These are phyloP conservation scores for Emydocephalus ijimae DNA, from an alignment of 2,113 vertebrate genomes.

Conservation along the genomic window DNA sequence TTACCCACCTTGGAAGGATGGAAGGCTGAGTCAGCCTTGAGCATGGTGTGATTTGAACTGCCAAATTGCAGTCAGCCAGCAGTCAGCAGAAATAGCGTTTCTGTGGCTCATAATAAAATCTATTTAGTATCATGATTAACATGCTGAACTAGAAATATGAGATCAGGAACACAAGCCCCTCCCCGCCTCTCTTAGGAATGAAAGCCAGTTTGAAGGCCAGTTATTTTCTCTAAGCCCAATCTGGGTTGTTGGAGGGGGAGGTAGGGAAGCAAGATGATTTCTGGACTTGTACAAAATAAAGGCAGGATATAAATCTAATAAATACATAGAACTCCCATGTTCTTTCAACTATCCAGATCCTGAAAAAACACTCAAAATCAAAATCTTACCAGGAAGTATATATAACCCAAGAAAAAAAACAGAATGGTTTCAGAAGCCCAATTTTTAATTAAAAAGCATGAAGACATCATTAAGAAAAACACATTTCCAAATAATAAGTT, in stretches of 20 bases:
- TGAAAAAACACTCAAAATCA: not conserved
- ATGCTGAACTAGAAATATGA: not conserved
- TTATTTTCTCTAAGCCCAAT: not conserved
- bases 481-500: not conserved
- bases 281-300: not conserved
- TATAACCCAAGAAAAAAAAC: not conserved
- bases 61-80: no score
- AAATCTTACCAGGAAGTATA: not conserved
- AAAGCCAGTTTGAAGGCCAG: not conserved
- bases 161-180: not conserved
- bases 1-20: no score
- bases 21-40: no score
- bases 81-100: no score
- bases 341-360: not conserved
- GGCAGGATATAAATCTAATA: not conserved
- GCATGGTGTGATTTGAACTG: no score
- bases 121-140: not conserved
- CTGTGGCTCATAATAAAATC: not conserved
- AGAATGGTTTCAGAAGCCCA: not conserved
- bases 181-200: not conserved
- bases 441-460: not conserved
- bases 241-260: not conserved
- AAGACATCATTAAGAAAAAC: not conserved
- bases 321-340: not conserved
- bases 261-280: not conserved